Evolutionary conservation across 2,888 invertebrate genomes (phyloP), one percentile per base, ranked within the genome.

Genomic region (Elysia crispata): DNA sequence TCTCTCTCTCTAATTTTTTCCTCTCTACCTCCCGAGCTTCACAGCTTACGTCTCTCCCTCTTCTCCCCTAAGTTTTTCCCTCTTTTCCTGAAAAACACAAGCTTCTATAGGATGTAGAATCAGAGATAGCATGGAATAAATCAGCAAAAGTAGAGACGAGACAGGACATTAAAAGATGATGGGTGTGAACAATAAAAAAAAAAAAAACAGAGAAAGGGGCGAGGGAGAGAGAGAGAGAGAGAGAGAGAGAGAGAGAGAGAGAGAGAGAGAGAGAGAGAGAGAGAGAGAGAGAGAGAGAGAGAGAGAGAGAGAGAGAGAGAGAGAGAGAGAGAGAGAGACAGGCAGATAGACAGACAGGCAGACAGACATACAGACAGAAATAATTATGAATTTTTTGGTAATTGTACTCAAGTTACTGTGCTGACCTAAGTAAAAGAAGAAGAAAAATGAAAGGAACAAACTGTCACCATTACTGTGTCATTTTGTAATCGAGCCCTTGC

Each of bases 281-380:
- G 41, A 20, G 49, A 49, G 49, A 20, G 49, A 20, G 49, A 6
- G 70, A 6, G 70, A 18, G 70, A 11, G 41, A 41, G 70, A 70
- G 70, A 70, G 49, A 70, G 49, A 70, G 49, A 70, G 70, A 70
- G 70, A 70, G 70, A 70, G 70, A 70, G 49, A 41, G 70, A 70
- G 70, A 70, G 49, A 3, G 41, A 70, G 70, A 49, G 49, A n/a
- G 70, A 70, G 23, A 28, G 3, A 28, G 70, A 49, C 33, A 41
- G 69, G 33, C 20, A 41, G 30, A 41, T 31, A 25, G 18, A 20
- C 20, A 33, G 25, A 20, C 6, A 49, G 13, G 11, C 8, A 13
- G 23, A 23, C 5, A 49, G 41, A 49, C 5, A 25, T n/a, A n/a
- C n/a, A n/a, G n/a, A n/a, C n/a, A n/a, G n/a, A n/a, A n/a, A n/a